Evolutionary conservation across 1,140 invertebrate genomes (phyloP), one percentile per base, ranked within the genome.

Genomic region (Drosophila tristis): DNA sequence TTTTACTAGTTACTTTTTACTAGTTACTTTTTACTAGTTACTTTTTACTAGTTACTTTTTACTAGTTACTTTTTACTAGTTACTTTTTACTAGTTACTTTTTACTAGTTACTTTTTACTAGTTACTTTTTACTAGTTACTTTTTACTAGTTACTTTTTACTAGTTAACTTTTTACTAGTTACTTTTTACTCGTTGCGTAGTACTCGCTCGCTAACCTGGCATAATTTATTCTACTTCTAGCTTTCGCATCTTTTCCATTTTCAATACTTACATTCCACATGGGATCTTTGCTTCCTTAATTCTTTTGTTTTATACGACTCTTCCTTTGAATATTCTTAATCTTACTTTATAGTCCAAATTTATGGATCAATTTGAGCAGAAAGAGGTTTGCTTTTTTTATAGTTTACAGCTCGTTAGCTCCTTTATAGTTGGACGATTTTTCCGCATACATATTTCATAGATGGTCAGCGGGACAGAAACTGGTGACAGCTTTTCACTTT

Each of bases 401-500:
- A 87, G 77, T 79, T 87, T 68, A 82, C 82, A 82, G 82, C 82
- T 87, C 82, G 82, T 87, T 87, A 82, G 75, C 47, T 82, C 31
- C 4, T 89, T 86, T 82, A 86, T 86, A 70, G 84, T 62, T 78
- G 84, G 70, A 49, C 73, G 78, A 73, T 63, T 81, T 75, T 50
- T 35, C 49, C 62, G 39, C 59, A 48, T 70, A 64, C 64, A 62
- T 59, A 73, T 42, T 62, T 72, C 49, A 65, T 62, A 62, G 54
- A 74, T 44, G 70, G 61, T 58, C 71, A 74, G 31, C 49, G 53
- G 57, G 64, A 50, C 66, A 86, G 39, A 73, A 74, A 74, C 57
- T 51, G 65, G 29, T 85, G 82, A 78, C 84, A 87, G 79, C 82
- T 76, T 86, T 86, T 87, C 82, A 86, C 78, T 86, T 86, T 86